phyloP scores from a whole-genome alignment of 2,113 vertebrate species.

The Oreochromis spilurus region DNA sequence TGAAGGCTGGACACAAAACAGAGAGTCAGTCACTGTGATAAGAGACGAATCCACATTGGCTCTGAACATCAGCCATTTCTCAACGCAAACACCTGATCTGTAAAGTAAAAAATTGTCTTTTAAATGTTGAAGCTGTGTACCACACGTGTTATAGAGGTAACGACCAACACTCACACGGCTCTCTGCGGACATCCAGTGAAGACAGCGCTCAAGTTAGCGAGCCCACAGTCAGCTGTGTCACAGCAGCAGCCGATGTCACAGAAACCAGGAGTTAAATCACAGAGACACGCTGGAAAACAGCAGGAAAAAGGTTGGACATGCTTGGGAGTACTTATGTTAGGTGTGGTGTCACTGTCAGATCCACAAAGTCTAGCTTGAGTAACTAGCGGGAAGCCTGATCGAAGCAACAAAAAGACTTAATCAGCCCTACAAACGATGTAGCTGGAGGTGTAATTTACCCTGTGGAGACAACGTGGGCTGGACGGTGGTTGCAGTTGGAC shows the following conservation, averaged over 20 bases:
- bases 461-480: neutral
- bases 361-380: neutral
- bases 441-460: neutral
- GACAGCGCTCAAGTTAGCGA: conserved; percentile 55
- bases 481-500: neutral
- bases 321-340: neutral
- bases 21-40: conserved; percentile 59
- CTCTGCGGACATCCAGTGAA: conserved; percentile 59
- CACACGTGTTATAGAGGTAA: neutral
- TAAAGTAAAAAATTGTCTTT: neutral
- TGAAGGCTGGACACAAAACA: conserved; percentile 60
- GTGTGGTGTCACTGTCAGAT: neutral
- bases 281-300: conserved; percentile 62
- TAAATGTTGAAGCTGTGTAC: neutral
- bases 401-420: neutral
- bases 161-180: conserved; percentile 34
- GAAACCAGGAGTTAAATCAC: conserved; percentile 67
- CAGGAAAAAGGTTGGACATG: neutral
- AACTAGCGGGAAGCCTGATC: neutral
- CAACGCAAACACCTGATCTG: conserved; percentile 69
- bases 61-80: conserved; percentile 73
- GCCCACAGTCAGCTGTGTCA: conserved; percentile 64
- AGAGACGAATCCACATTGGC: conserved; percentile 66
- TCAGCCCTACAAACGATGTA: neutral
- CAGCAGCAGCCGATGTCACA: conserved; percentile 78